phyloP scores from a whole-genome alignment of 2,888 invertebrate genomes.

The Drosophila testacea region DNA sequence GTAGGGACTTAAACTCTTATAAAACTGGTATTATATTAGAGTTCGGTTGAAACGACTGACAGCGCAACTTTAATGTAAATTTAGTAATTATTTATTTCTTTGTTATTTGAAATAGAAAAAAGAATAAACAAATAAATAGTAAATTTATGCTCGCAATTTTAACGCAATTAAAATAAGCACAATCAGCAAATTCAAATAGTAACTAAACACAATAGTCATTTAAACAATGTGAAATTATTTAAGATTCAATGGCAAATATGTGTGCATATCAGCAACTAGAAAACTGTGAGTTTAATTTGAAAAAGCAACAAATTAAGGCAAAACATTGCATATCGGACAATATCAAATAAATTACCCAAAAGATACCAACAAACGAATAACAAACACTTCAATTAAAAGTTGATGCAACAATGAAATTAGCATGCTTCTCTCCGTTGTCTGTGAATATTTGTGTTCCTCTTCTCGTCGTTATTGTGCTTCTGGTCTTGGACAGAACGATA shows the following conservation, averaged over 20 bases:
- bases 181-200: constrained; percentile 3
- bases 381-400: constrained; percentile 28
- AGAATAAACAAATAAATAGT: background rate
- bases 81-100: constrained; percentile 7
- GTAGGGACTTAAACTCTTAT: constrained; percentile 8
- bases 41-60: constrained; percentile 25
- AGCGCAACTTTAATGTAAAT: constrained; percentile 28
- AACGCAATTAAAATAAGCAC: background rate
- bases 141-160: background rate
- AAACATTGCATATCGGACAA: constrained; percentile 32
- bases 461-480: constrained; percentile 32
- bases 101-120: background rate
- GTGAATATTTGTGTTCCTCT: constrained; percentile 58
- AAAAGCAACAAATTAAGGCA: constrained; percentile 12
- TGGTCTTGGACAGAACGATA: constrained; percentile 17
- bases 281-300: constrained; percentile 8
- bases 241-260: constrained; percentile 18
- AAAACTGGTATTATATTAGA: constrained; percentile 18
- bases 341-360: constrained; percentile 22
- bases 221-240: background rate
- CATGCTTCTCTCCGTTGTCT: constrained; percentile 48
- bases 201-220: background rate
- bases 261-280: constrained; percentile 10
- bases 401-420: constrained; percentile 64
- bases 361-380: constrained; percentile 2